Evolutionary conservation across 2,888 invertebrate species (phyloP).

Genomic region (Glyphotaelius pellucidus): DNA sequence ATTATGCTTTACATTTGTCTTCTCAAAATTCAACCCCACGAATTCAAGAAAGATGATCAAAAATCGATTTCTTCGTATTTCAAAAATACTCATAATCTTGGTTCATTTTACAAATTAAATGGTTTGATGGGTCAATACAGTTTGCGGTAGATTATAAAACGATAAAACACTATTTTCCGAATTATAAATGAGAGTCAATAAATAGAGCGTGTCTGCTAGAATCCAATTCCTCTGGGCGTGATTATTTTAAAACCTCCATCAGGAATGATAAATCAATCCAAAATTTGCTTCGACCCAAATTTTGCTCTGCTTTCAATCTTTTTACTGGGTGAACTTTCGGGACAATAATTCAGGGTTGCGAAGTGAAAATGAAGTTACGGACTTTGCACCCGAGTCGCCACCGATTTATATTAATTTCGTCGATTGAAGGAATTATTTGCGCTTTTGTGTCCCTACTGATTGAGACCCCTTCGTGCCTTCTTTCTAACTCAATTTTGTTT

Average conservation of each 20-base stretch:
- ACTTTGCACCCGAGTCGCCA: slow-evolving; percentile 29
- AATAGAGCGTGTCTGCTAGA: not conserved
- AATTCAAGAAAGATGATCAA: too few relatives aligned
- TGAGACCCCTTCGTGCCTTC: slow-evolving; percentile 32
- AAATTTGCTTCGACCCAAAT: slow-evolving; percentile 2
- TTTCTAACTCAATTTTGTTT: slow-evolving; percentile 40
- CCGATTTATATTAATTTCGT: slow-evolving; percentile 22
- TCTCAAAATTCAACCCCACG: too few relatives aligned
- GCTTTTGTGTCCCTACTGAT: slow-evolving; percentile 32
- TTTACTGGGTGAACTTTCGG: slow-evolving; percentile 14
- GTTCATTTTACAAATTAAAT: too few relatives aligned
- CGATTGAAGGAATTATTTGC: slow-evolving; percentile 39
- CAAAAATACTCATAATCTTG: too few relatives aligned
- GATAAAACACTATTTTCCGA: not conserved
- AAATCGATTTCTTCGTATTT: too few relatives aligned
- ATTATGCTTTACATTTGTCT: too few relatives aligned
- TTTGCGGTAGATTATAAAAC: too few relatives aligned
- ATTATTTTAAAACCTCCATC: slow-evolving; percentile 22
- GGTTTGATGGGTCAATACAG: too few relatives aligned
- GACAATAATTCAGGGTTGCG: slow-evolving; percentile 20
- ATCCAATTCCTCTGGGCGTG: not conserved
- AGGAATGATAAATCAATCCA: slow-evolving; percentile 1
- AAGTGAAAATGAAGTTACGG: slow-evolving; percentile 37
- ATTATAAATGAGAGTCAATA: not conserved
- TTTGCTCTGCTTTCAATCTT: not conserved